Conservation (phyloP, 1,140 invertebrate species). For the Protaetia brevitarsis region DNA sequence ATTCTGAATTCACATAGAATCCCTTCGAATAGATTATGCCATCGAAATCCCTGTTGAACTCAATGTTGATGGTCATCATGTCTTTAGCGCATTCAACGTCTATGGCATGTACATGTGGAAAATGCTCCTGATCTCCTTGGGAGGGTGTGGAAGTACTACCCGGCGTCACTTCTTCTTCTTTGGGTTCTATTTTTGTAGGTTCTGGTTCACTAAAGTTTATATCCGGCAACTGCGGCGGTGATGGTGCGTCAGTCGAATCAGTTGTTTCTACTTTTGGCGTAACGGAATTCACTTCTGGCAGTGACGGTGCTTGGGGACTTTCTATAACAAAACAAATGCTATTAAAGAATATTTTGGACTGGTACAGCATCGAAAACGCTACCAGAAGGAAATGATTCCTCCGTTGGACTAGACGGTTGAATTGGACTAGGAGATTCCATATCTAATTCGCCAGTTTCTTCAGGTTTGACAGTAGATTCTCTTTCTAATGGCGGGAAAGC, state of each 20-base stretch:
- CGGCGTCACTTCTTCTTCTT: constrained; percentile 19
- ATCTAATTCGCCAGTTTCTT: constrained; percentile 1
- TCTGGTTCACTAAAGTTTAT: constrained; percentile 18
- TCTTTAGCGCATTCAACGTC: constrained; percentile 76
- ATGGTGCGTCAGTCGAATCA: not conserved
- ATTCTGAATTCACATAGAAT: constrained; percentile 66
- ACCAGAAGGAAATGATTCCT: not conserved
- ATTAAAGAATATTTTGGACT: too few species aligned
- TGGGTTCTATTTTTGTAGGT: constrained; percentile 11
- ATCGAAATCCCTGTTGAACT: constrained; percentile 73
- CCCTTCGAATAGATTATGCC: constrained; percentile 83
- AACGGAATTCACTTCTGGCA: not conserved
- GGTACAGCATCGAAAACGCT: too few species aligned
- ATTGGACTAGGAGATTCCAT: constrained; percentile 19
- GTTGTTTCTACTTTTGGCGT: not conserved
- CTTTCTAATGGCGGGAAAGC: not conserved
- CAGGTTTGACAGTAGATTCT: not conserved
- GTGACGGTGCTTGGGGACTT: not conserved
- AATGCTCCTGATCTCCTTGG: constrained; percentile 59
- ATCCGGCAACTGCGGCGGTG: not conserved
- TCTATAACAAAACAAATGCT: not conserved
- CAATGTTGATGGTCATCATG: constrained; percentile 77
- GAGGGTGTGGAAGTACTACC: constrained; percentile 24
- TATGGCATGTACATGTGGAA: constrained; percentile 72
- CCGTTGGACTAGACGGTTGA: constrained; percentile 25